Conservation (phyloP, 2,113 vertebrate species). For the Semnornis frantzii region DNA sequence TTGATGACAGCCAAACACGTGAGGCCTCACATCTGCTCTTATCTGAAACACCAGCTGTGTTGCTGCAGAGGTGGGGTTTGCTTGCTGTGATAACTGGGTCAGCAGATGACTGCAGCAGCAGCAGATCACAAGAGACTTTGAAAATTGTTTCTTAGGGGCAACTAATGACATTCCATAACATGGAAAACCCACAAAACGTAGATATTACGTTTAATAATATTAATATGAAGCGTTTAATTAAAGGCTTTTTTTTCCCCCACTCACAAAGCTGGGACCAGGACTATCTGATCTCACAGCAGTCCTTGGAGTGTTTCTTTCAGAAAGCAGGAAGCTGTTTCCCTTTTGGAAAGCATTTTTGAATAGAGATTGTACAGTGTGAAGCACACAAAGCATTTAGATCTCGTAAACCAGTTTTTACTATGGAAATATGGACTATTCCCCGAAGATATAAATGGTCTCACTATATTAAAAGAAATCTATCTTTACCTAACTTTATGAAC, state of each 20-base stretch:
- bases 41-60: conserved; percentile 37
- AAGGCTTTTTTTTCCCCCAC: not conserved
- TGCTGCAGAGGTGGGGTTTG: not conserved
- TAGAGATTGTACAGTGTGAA: not conserved
- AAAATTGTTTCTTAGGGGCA: not conserved
- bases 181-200: not conserved
- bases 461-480: not conserved
- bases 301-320: not conserved
- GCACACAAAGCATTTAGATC: not conserved
- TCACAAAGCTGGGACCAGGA: not conserved
- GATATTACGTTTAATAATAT: not conserved
- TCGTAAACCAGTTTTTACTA: not conserved
- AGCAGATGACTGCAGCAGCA: not conserved
- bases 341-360: not conserved
- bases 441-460: not conserved
- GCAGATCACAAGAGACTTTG: not conserved
- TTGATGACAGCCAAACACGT: not conserved
- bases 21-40: conserved; percentile 21
- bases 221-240: not conserved
- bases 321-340: not conserved
- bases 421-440: not conserved
- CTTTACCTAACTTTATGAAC: not conserved
- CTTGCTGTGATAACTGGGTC: conserved; percentile 38
- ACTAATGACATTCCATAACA: not conserved
- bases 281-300: not conserved